phyloP scores from a whole-genome alignment of 2,797 vertebrate species.

The Oryzias dopingdopingensis region DNA sequence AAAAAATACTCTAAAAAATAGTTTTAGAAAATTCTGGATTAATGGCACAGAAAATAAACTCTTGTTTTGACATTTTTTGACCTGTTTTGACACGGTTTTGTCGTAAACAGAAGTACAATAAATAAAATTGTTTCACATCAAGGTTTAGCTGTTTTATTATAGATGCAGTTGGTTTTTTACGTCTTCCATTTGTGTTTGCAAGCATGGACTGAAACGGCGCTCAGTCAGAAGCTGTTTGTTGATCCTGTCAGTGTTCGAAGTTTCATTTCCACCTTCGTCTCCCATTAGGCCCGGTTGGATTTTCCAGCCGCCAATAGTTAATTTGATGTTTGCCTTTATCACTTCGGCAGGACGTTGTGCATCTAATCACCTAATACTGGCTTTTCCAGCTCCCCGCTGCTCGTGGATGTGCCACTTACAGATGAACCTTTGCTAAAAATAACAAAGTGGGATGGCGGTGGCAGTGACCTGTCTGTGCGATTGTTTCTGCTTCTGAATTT shows the following conservation, averaged over 20 bases:
- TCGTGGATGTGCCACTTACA: conserved; percentile 33
- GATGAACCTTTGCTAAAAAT: conserved; percentile 68
- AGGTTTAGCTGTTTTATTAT: too few relatives aligned
- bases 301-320: conserved; percentile 60
- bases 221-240: conserved; percentile 6
- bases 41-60: too few relatives aligned
- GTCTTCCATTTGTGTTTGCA: background rate
- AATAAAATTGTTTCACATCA: too few relatives aligned
- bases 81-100: too few relatives aligned
- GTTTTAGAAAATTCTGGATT: too few relatives aligned
- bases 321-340: conserved; percentile 59
- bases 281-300: conserved; percentile 47
- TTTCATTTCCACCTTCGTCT: conserved; percentile 22
- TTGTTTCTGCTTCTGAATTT: conserved; percentile 51
- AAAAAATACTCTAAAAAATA: background rate
- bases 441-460: conserved; percentile 52
- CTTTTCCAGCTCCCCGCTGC: conserved; percentile 37
- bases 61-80: too few relatives aligned
- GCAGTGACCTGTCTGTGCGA: conserved; percentile 54
- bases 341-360: conserved; percentile 32
- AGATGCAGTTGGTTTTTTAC: too few relatives aligned
- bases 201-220: background rate
- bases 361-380: conserved; percentile 52
- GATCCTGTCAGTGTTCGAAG: conserved; percentile 31
- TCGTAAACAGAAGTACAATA: too few relatives aligned